Base-by-base conservation (phyloP, 2,113 vertebrate species). In the Leuciscus idus region DNA sequence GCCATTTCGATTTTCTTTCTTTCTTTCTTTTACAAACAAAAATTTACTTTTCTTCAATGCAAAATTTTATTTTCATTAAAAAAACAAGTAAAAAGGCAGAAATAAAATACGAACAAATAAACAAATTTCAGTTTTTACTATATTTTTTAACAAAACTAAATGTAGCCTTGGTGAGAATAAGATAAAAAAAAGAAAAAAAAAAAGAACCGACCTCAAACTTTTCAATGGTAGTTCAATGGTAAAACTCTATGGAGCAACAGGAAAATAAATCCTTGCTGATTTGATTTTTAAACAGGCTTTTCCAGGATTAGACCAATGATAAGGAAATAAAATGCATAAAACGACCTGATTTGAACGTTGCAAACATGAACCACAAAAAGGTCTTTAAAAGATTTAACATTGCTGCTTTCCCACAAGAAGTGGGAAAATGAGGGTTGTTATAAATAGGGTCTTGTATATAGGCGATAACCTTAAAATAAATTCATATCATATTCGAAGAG, bases 371-470 rank as follows among this genome's bases (percentile, higher is more conserved):
- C 52, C 76, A 6, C 50, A 78, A 57, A 78, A 80, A 61, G 12
- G 23, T 80, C 21, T 80, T 59, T 80, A 43, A 80, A 62, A 80
- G 33, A 81, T 64, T 81, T 46, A 81, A 64, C 59, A 46, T 2
- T 3, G 55, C 77, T n/a, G 9, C 23, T 28, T 46, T 19, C n/a
- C 36, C 36, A 64, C 57, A 62, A 26, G n/a, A 9, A 64, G 13
- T 4, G 21, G 6, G 55, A 64, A 48, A 81, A 62, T 17, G 9
- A 80, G 21, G 11, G 77, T 59, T 79, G 77, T 79, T 59, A 79
- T 59, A 39, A 59, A 79, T 39, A 81, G 39, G 13, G 2, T 6
- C 13, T 19, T 28, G 59, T 8, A 19, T 26, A 62, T 36, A 43
- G 6, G 57, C 23, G 46, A 61, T 62, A 81, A 59, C 55, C 55